A percentile compares a stretch with the other conserved stretches of the same genome.
Conservation (phyloP, 1,140 invertebrate genomes). For the Tetramorium alpestre region DNA sequence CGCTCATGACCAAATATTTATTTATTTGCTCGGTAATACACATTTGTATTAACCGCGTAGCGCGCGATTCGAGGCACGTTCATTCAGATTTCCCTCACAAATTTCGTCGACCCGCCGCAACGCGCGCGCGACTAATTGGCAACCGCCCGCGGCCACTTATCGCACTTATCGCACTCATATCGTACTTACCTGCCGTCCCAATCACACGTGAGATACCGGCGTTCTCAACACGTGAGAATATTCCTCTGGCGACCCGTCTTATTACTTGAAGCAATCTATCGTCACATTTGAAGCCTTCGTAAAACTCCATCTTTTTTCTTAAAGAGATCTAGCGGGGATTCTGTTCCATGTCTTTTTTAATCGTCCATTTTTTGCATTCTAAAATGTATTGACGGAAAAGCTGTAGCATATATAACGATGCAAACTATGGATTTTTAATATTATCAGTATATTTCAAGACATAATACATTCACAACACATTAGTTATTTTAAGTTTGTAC, state of each 20-base stretch:
- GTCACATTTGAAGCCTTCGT: neutral
- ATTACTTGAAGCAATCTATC: neutral
- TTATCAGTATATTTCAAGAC: too few species aligned
- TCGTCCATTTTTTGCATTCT: neutral
- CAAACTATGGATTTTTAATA: neutral
- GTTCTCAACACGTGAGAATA: neutral
- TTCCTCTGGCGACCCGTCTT: neutral
- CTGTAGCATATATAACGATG: neutral
- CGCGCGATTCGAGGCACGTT: slow-evolving; percentile 75
- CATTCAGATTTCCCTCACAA: slow-evolving; percentile 75
- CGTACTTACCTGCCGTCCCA: slow-evolving; percentile 22
- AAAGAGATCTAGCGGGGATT: neutral
- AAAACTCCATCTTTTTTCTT: neutral
- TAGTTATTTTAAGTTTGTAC: neutral
- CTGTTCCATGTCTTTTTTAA: too few species aligned
- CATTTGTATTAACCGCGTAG: slow-evolving; percentile 79
- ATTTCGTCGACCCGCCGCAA: slow-evolving; percentile 65
- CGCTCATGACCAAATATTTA: slow-evolving; percentile 83
- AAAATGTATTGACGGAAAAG: neutral
- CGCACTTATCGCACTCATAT: slow-evolving; percentile 54
- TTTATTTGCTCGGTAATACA: slow-evolving; percentile 83
- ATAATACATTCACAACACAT: neutral
- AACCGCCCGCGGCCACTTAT: slow-evolving; percentile 36
- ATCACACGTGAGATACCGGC: neutral
- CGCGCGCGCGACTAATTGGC: slow-evolving; percentile 70